A percentile compares a stretch with the other conserved stretches of the same genome.
These are phyloP conservation scores for Dasyurus viverrinus DNA, from an alignment of 2,113 vertebrate genomes.

Conservation along the genomic window DNA sequence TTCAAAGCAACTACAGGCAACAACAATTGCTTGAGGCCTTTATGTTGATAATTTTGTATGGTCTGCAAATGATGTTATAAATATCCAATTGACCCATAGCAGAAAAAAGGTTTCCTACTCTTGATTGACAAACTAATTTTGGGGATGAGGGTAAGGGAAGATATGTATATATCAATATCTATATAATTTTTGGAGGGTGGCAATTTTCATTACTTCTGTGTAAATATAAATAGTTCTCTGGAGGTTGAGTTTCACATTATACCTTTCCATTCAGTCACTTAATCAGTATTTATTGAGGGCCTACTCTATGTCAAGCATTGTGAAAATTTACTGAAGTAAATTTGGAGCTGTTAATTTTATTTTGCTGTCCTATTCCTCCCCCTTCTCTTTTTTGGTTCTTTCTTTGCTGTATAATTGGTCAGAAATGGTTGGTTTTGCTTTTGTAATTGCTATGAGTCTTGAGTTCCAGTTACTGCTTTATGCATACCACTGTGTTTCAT, in stretches of 20 bases:
- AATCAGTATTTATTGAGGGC: neutral
- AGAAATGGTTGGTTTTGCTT: neutral
- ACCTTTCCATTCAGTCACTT: neutral
- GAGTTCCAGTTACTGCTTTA: neutral
- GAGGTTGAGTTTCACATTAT: neutral
- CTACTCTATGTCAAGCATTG: neutral
- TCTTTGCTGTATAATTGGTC: neutral
- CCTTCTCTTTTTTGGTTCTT: neutral
- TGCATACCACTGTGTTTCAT: neutral
- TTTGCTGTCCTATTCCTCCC: neutral
- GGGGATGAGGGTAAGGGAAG: too few relatives aligned
- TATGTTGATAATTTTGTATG: too few relatives aligned
- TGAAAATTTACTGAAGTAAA: neutral
- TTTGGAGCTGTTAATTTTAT: neutral
- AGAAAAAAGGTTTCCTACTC: too few relatives aligned
- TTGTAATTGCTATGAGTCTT: neutral
- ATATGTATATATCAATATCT: too few relatives aligned
- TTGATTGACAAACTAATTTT: too few relatives aligned
- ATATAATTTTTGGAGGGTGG: neutral
- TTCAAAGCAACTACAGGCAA: too few relatives aligned
- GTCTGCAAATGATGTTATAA: too few relatives aligned
- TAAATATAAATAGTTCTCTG: neutral
- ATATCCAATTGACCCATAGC: too few relatives aligned
- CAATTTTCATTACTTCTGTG: neutral
- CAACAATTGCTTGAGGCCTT: too few relatives aligned